Evolutionary conservation across 1,140 invertebrate genomes (phyloP), one percentile per base, ranked within the genome.

Genomic region (Macrobrachium rosenbergii): DNA sequence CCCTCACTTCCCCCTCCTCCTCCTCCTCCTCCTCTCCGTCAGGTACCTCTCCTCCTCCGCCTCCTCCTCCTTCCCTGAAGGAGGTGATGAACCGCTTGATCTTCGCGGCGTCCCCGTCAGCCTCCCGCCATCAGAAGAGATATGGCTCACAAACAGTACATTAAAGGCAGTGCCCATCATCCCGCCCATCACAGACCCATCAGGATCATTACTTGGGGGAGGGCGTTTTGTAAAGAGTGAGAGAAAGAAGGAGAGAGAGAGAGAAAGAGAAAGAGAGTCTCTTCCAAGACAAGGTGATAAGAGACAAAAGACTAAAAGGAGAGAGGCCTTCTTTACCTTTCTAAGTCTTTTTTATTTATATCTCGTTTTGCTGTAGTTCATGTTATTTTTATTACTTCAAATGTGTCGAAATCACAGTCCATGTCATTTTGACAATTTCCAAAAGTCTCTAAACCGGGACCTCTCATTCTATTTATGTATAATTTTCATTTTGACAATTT

Each of bases 91-190:
- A 67, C 75, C 63, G 60, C 76, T 78, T 85, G 75, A 77, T 62
- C 83, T 52, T 45, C 19, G 60, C 58, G 73, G 82, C 52, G 28
- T 62, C 19, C n/a, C 75, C 75, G 83, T 85, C 83, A 85, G 19
- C 73, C 52, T 52, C 62, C 60, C 37, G 21, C 79, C 78, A 81
- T 87, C 77, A 87, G 21, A 76, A 63, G 52, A 73, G 84, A 87
- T 87, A 77, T 69, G 64, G 59, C 69, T 87, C 52, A 87, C 84
- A 87, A 87, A 87, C 79, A 87, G 58, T 80, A 80, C 78, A 87
- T 87, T 87, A 87, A 87, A 87, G 69, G 84, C 77, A 37, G 81
- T 83, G 81, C 81, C 87, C 80, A 28, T 88, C 87, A 84, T 58
- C 75, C 69, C 52, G 63, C 82, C 87, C 80, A 28, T 88, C 87